Base-by-base conservation (phyloP, 1,140 invertebrate species). In the Anastrepha ludens region DNA sequence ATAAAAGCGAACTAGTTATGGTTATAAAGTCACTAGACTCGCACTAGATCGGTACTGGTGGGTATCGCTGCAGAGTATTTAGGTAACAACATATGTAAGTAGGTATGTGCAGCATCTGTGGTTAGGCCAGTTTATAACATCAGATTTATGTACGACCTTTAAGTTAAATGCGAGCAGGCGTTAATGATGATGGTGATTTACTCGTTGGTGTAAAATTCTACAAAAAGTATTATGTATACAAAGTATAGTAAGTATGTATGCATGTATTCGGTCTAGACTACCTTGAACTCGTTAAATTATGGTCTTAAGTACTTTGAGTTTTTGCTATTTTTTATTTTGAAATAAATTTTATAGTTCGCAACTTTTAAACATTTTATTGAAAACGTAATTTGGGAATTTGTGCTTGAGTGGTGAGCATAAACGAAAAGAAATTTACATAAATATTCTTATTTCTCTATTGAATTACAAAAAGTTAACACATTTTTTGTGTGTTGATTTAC, bases 221-320 rank as follows among this genome's bases (percentile, higher is more conserved):
- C 17, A 62, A 13, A 17, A 5, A 62, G 1, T 29, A 29, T 29
- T 29, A 29, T 29, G 29, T 29, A 29, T 29, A 29, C 29, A 29
- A 29, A 29, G 29, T 29, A 29, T 1, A 29, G 29, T 62, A 62
- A 13, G 15, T 62, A 62, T 17, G 15, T 62, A 62, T 17, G 15
- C 15, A 62, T 13, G 41, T 55, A 81, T 81, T 55, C 55, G n/a
- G 74, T 8, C n/a, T 81, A 47, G 47, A 81, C 74, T 81, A 81
- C 74, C 74, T 81, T 81, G 74, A 81, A 81, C 74, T 81, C 74
- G 44, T 55, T 55, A 81, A 81, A 81, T n/a, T 47, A 50, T 9
- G 29, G 47, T 50, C 41, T 81, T 62, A 13, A 11, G 17, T 20
- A 29, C 20, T 50, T 20, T 55, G 8, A 50, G 74, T n/a, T 81